Percentiles rank a stretch among this genome's conserved stretches.
These are phyloP conservation scores for Montipora capricornis DNA, from an alignment of 64 coral and sea anemone genomes.

Conservation along the genomic window DNA sequence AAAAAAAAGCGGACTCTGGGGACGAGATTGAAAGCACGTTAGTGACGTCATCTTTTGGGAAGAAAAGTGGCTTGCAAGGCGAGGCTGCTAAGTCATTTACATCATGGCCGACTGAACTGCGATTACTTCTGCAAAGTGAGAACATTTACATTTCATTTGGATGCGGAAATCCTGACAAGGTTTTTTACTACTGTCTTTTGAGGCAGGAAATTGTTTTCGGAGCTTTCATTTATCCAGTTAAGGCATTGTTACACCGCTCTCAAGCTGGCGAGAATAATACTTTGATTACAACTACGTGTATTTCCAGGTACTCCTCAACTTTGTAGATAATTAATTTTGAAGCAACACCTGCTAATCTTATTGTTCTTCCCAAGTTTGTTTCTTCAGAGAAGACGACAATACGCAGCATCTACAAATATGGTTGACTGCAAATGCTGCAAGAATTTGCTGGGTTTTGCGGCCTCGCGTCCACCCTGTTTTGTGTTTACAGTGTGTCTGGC, in stretches of 20 bases:
- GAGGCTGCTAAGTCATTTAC: background rate
- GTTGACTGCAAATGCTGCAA: conserved; percentile 81
- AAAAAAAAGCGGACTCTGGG: too few species aligned
- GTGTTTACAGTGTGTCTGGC: conserved; percentile 79
- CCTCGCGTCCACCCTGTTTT: conserved; percentile 72
- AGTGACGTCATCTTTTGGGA: too few species aligned
- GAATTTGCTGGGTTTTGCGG: conserved; percentile 81
- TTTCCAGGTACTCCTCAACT: too few species aligned
- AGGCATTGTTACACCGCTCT: background rate
- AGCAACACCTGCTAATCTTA: conserved; percentile 29
- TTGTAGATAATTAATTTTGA: too few species aligned
- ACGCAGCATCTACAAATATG: conserved; percentile 34
- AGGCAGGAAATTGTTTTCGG: background rate
- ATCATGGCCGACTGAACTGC: background rate
- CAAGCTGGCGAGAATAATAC: too few species aligned
- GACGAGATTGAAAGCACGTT: too few species aligned
- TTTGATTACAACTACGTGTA: background rate
- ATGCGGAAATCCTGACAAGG: background rate
- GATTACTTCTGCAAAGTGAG: too few species aligned
- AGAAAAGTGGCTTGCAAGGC: background rate
- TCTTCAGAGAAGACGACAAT: background rate
- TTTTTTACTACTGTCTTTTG: background rate
- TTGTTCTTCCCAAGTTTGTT: background rate
- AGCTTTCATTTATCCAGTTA: background rate
- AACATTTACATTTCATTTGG: background rate